Base-by-base conservation (phyloP, 1,140 invertebrate genomes). In the Bursaphelenchus mucronatus region DNA sequence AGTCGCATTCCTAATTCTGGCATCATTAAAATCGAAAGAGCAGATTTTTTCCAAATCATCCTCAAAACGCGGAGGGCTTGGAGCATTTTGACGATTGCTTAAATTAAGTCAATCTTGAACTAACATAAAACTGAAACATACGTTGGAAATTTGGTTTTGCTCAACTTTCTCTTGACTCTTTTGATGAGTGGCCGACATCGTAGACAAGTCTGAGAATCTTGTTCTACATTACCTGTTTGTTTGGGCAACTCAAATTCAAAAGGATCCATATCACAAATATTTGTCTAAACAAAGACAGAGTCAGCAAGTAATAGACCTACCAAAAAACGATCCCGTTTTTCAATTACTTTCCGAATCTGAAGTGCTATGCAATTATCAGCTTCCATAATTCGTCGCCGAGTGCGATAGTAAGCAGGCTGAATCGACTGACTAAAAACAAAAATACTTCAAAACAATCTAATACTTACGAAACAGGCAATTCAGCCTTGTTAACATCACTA, bases 141-240 rank as follows among this genome's bases (percentile, higher is more conserved):
- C 30, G 30, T 30, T 5, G 30, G 30, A 5, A 30, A 30, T 30
- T 3, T 30, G 30, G 30, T 30, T 5, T 30, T 30, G 30, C 30
- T 30, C 30, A 30, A 30, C 30, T 30, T 30, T 30, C 30, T 30
- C 30, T 59, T 59, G 4, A 44, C 40, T 17, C 13, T 39, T 59
- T 59, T 39, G 57, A 59, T 50, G 11, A 59, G 41, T 39, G 57
- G 57, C 11, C 57, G 13, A 50, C 57, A 59, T 1, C 57, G 57
- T n/a, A 39, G 40, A 44, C 57, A 59, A 15, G 57, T 15, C 11
- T 15, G 11, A 5, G 41, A n/a, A 17, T 59, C 19, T 49, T 49
- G 47, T 49, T 49, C 47, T 49, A 6, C 13, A 49, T 49, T 6
- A 49, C 47, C 19, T n/a, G 13, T 49, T n/a, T 49, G 13, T 6